Conservation (phyloP, 2,888 invertebrate species). For the Drosophila histrio region DNA sequence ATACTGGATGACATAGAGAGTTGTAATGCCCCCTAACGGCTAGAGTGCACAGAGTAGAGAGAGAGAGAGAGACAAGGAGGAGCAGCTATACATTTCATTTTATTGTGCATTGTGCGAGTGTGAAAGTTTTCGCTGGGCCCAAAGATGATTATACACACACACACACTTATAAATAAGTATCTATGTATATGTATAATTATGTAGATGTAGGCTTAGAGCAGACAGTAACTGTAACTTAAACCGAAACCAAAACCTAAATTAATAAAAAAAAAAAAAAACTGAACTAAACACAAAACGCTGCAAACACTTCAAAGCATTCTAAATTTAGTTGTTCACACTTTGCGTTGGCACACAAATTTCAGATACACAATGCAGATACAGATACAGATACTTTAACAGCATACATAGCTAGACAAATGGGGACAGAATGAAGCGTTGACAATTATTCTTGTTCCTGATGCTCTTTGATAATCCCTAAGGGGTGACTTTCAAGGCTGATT, state of each 20-base stretch:
- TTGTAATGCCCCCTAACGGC: neutral
- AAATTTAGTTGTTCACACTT: slow-evolving; percentile 75
- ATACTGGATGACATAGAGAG: slow-evolving; percentile 19
- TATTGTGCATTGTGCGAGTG: slow-evolving; percentile 55
- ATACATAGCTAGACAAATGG: slow-evolving; percentile 30
- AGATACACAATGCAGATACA: slow-evolving; percentile 16
- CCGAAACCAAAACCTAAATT: slow-evolving; percentile 8
- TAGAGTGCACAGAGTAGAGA: neutral
- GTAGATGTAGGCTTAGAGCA: neutral
- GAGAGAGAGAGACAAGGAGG: neutral
- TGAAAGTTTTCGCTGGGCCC: slow-evolving; percentile 55
- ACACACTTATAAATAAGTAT: slow-evolving; percentile 1
- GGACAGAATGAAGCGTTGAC: slow-evolving; percentile 61
- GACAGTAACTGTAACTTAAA: slow-evolving; percentile 5
- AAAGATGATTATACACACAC: slow-evolving; percentile 2
- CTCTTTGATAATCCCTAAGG: neutral
- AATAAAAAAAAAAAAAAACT: no score
- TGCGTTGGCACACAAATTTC: slow-evolving; percentile 64
- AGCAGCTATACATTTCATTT: slow-evolving; percentile 6
- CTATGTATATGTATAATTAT: neutral
- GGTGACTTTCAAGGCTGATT: slow-evolving; percentile 7
- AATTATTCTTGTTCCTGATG: slow-evolving; percentile 12
- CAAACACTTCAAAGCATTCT: slow-evolving; percentile 67
- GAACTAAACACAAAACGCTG: slow-evolving; percentile 14
- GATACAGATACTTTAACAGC: slow-evolving; percentile 6